Conservation (phyloP, 2,888 invertebrate species). For the Steromphala cineraria region DNA sequence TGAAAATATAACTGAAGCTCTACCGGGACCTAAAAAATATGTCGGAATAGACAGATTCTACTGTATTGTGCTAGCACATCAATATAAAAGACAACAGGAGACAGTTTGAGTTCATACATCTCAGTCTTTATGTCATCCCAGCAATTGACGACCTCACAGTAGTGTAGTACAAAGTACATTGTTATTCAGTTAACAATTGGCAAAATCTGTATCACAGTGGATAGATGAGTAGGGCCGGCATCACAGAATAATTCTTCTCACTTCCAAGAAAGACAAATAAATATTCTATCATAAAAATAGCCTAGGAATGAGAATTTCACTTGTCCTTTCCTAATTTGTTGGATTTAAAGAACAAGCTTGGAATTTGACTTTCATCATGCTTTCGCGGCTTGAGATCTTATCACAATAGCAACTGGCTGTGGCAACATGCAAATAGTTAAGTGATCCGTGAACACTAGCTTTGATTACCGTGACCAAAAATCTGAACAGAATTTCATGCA, state of each 20-base stretch:
- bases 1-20: too few relatives aligned
- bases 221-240: slow-evolving; percentile 16
- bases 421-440: too few relatives aligned
- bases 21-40: too few relatives aligned
- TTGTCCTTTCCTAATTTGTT: slow-evolving; percentile 2
- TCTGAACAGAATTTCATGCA: neutral
- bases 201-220: slow-evolving; percentile 17
- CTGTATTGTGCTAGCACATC: too few relatives aligned
- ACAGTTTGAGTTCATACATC: neutral
- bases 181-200: slow-evolving; percentile 2
- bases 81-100: neutral
- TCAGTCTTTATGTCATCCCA: slow-evolving; percentile 21
- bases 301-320: neutral
- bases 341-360: slow-evolving; percentile 3
- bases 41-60: too few relatives aligned
- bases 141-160: slow-evolving; percentile 19
- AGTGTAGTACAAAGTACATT: slow-evolving; percentile 12
- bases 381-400: neutral
- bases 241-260: neutral
- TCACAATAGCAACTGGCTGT: neutral
- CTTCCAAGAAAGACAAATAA: slow-evolving; percentile 9
- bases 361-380: slow-evolving; percentile 2
- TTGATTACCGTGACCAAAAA: too few relatives aligned
- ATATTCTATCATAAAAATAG: slow-evolving; percentile 14
- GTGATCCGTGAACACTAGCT: too few relatives aligned